Base-by-base conservation (phyloP, 92 coral and sea anemone species). In the Epizoanthus illoricatus region DNA sequence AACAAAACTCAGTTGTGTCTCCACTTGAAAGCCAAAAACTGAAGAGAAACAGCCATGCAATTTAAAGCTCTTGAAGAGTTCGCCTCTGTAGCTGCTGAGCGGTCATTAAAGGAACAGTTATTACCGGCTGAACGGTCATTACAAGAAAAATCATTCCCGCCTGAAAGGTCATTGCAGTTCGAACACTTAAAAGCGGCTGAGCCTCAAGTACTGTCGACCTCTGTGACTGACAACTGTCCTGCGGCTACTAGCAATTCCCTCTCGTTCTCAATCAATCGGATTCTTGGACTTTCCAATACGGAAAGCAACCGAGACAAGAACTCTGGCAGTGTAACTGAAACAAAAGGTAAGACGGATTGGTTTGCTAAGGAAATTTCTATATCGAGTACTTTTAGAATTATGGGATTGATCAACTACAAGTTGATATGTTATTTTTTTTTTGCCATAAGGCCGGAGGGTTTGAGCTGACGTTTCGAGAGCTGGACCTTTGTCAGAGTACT, bases 241-340 rank as follows among this genome's bases (percentile, higher is more conserved):
- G 3, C 71, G 21, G 7, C 45, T 24, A 66, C 5, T 15, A 18
- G 42, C 73, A 40, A 19, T 20, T 15, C 73, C 3, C 42, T 68
- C n/a, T 15, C 73, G 19, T 68, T 68, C 52, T 39, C 73, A 7
- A 68, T 68, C 9, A 15, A 43, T 68, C 73, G 73, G 42, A 68
- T 68, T 39, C 52, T 68, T 36, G 73, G 73, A 16, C 73, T 68
- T 68, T 42, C 43, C 17, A n/a, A 33, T 1, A 68, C 73, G 39
- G 47, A 68, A 43, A 12, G 16, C n/a, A 43, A 68, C 2, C 39
- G 45, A 68, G 73, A 39, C 19, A 12, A 39, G 40, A 65, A 24
- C 17, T 15, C 42, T 68, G 33, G 9, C n/a, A 4, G 23, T 33
- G 73, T 2, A 68, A 18, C 40, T 13, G 43, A 7, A 10, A 68